Percentiles rank a stretch among this genome's conserved stretches.
phyloP scores from a whole-genome alignment of 2,797 vertebrate species.

The Takifugu ocellatus region DNA sequence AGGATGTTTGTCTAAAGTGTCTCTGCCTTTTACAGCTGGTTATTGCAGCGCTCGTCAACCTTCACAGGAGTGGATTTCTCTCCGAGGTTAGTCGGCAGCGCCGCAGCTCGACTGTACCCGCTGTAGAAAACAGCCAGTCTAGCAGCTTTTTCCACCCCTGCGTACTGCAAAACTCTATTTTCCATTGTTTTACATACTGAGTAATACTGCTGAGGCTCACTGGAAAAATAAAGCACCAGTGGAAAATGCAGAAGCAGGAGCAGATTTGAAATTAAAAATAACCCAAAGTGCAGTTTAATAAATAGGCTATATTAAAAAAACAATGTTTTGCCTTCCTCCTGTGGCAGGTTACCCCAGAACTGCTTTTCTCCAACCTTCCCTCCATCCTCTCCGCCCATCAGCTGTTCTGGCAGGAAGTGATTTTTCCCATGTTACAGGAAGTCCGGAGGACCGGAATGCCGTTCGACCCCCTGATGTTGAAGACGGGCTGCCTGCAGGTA shows the following conservation, averaged over 20 bases:
- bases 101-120: neutral
- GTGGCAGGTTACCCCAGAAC: conserved; percentile 66
- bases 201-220: conserved; percentile 37
- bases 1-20: conserved; percentile 27
- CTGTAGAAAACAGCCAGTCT: neutral
- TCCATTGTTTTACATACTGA: conserved; percentile 35
- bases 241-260: conserved; percentile 42
- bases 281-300: conserved; percentile 5
- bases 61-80: conserved; percentile 68
- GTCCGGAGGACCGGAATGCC: conserved; percentile 70
- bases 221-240: conserved; percentile 23
- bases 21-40: conserved; percentile 66
- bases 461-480: conserved; percentile 78
- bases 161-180: conserved; percentile 18
- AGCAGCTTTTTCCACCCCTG: conserved; percentile 22
- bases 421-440: conserved; percentile 75
- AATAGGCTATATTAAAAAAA: neutral
- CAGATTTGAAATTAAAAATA: conserved; percentile 51
- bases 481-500: conserved; percentile 80
- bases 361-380: conserved; percentile 80
- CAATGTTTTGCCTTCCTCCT: conserved; percentile 6
- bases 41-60: conserved; percentile 63
- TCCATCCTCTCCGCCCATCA: conserved; percentile 75
- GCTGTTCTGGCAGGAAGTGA: conserved; percentile 81
- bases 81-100: conserved; percentile 68